These are phyloP conservation scores for Phasia obesa DNA, from an alignment of 2,888 invertebrate genomes.

Conservation along the genomic window DNA sequence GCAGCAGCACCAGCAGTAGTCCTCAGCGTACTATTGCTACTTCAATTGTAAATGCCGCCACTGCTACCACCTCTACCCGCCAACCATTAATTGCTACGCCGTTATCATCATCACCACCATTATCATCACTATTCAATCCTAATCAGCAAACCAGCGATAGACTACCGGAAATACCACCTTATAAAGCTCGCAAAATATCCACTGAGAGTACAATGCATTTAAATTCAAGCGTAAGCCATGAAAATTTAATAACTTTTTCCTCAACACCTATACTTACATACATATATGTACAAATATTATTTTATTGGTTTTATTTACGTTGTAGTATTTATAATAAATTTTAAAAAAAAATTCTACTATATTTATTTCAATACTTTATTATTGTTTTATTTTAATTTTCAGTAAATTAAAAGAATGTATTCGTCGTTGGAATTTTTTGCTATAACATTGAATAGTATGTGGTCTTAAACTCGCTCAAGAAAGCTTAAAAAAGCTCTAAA, in stretches of 20 bases:
- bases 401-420: constrained; percentile 51
- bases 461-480: too few species aligned
- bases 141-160: constrained; percentile 72
- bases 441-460: too few species aligned
- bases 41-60: constrained; percentile 60
- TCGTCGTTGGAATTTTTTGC: too few species aligned
- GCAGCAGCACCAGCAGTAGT: constrained; percentile 80
- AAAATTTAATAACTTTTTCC: constrained; percentile 43
- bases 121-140: constrained; percentile 28
- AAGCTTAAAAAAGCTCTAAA: too few species aligned
- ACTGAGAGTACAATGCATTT: constrained; percentile 83
- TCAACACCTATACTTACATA: neutral
- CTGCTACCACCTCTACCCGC: constrained; percentile 51
- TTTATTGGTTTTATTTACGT: constrained; percentile 35
- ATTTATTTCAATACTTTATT: too few species aligned
- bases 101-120: constrained; percentile 71
- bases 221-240: constrained; percentile 80
- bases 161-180: constrained; percentile 84
- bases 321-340: neutral
- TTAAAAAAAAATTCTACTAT: neutral
- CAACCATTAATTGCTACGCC: constrained; percentile 73
- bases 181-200: constrained; percentile 84
- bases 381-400: too few species aligned
- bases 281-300: neutral
- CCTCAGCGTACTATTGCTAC: constrained; percentile 76